Base-by-base conservation (phyloP, 2,888 invertebrate genomes). In the Synanthedon tipuliformis region DNA sequence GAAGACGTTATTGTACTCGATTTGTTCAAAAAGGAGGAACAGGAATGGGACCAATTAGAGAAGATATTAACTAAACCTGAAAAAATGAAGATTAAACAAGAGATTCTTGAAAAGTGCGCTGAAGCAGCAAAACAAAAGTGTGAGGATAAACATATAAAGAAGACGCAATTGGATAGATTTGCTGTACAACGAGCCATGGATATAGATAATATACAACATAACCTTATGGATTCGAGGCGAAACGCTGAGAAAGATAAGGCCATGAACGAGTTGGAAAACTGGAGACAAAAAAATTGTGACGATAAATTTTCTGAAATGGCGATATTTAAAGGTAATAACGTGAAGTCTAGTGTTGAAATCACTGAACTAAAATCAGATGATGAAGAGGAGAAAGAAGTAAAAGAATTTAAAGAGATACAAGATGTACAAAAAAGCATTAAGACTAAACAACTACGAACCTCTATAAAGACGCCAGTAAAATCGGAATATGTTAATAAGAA, bases 181-280 rank as follows among this genome's bases (percentile, higher is more conserved):
- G 66, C 83, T 16, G 85, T 89, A 2, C 81, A 83, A 55, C 73
- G 76, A 56, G 85, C 88, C 8, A 88, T 89, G 81, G 80, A 81
- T n/a, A 76, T 86, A 56, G 88, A 88, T 53, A 70, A 61, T 0
- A 77, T 79, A 59, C 89, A 89, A 50, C 88, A 92, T 57, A 74
- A 88, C 48, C 68, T 89, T 58, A 93, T 95, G 77, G 90, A 93
- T 55, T 71, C 79, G 1, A 86, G 91, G 51, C 90, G 90, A 66
- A 88, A 92, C 58, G 69, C 73, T 0, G 92, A 93, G 69, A 88
- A 91, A 58, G 78, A 84, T 50, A 88, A 88, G 65, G 92, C 92
- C 3, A 90, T 93, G 83, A 83, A 89, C 1, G 90, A 92, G 58
- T 75, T 94, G 48, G 90, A 92, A 65, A 79, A 88, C 53, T 93